These are phyloP conservation scores for Cherax destructor DNA, from an alignment of 1,140 invertebrate genomes.

Conservation along the genomic window DNA sequence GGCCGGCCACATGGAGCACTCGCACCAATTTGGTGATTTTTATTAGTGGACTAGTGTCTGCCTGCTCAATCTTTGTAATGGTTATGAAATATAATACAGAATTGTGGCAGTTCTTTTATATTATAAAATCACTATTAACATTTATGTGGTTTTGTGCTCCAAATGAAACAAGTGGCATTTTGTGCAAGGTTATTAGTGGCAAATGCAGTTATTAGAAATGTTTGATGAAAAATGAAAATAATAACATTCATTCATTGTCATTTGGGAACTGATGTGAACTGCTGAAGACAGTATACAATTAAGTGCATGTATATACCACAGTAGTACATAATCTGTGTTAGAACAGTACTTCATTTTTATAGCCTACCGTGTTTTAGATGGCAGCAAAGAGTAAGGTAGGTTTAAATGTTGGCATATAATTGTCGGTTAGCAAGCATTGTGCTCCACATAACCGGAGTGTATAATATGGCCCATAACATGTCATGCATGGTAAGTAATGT, in stretches of 20 bases:
- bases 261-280: background rate
- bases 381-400: background rate
- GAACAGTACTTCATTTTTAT: background rate
- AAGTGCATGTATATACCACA: background rate
- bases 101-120: background rate
- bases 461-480: background rate
- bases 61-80: background rate
- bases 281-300: background rate
- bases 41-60: background rate
- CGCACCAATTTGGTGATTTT: background rate
- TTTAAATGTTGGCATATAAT: background rate
- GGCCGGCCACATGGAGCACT: background rate
- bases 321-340: background rate
- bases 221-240: background rate
- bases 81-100: background rate
- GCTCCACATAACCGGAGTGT: background rate
- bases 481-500: background rate
- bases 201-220: background rate
- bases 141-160: background rate
- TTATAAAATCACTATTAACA: background rate
- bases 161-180: background rate
- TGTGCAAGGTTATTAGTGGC: background rate
- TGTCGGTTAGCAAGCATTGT: background rate
- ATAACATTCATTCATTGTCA: background rate
- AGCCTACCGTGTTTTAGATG: background rate